Conservation (phyloP, 2,113 vertebrate species). For the Catharus fuscescens region DNA sequence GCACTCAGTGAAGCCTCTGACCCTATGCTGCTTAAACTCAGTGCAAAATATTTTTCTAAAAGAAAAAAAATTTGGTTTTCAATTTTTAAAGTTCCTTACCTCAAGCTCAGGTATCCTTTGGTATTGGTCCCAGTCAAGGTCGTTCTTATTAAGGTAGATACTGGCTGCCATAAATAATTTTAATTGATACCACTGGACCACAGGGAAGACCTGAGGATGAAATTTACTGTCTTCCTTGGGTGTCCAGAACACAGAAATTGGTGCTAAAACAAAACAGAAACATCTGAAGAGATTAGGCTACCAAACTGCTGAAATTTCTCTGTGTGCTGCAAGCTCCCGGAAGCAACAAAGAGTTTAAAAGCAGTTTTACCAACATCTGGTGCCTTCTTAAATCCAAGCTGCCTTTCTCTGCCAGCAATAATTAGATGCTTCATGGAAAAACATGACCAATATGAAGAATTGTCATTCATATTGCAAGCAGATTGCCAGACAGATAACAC, state of each 20-base stretch:
- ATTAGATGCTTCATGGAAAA: constrained; percentile 51
- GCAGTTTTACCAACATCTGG: constrained; percentile 53
- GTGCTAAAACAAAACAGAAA: not conserved
- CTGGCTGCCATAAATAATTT: not conserved
- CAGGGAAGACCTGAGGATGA: not conserved
- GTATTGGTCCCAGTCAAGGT: not conserved
- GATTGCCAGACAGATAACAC: constrained; percentile 50
- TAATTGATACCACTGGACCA: not conserved
- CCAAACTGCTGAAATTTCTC: not conserved
- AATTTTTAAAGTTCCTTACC: not conserved
- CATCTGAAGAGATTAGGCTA: constrained; percentile 16
- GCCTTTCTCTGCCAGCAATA: constrained; percentile 44
- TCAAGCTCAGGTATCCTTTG: not conserved
- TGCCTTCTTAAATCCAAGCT: constrained; percentile 52
- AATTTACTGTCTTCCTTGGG: not conserved
- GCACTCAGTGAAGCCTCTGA: not conserved
- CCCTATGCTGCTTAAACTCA: not conserved
- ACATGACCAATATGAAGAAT: constrained; percentile 35
- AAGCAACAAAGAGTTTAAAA: constrained; percentile 43
- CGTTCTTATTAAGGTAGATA: not conserved
- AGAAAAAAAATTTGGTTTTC: not conserved
- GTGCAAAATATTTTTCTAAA: not conserved
- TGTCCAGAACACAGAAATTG: not conserved
- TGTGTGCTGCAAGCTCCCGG: not conserved
- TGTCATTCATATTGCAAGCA: constrained; percentile 59